Base-by-base conservation (phyloP, 2,113 vertebrate genomes). In the Laticauda colubrina region DNA sequence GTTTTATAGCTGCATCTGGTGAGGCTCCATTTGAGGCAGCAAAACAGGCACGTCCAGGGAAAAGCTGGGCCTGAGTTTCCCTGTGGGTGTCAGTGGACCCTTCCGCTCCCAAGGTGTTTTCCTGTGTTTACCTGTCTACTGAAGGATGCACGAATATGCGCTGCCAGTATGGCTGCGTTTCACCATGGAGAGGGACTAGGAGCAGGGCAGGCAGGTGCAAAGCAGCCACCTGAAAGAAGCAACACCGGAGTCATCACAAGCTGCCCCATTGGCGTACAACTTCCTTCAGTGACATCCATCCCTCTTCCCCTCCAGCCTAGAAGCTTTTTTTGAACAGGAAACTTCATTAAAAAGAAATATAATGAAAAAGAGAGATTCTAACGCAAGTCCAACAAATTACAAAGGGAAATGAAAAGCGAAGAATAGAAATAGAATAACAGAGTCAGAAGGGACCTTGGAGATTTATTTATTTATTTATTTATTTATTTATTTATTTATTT, bases 201-300 rank as follows among this genome's bases (percentile, higher is more conserved):
- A 92, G 89, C 2, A 91, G 90, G 93, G 45, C 96, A 51, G 48
- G 48, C 48, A 51, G 48, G 48, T 9, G 48, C 7, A 96, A 96
- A 96, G 93, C 94, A 96, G 94, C 34, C 81, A 92, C 94, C 94
- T 89, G 95, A 95, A 96, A 95, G 94, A 96, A 97, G 92, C 95
- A 81, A 89, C 92, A 55, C 81, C 94, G 93, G 56, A 96, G 96
- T 85, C 85, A 93, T 89, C 23, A 43, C 88, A 53, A 5, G 56
- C 92, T 87, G 69, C 95, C 94, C 91, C 96, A 94, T 96, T 91
- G 93, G 86, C 56, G 24, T 88, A 54, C 93, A 93, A 89, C 87
- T 53, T 86, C 91, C 96, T 85, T 89, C 51, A 89, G 18, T 64
- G 90, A 10, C n/a, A 23, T 43, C 15, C 45, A 91, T 94, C 92